phyloP scores from a whole-genome alignment of 1,140 invertebrate species.

The Dryas iulia region DNA sequence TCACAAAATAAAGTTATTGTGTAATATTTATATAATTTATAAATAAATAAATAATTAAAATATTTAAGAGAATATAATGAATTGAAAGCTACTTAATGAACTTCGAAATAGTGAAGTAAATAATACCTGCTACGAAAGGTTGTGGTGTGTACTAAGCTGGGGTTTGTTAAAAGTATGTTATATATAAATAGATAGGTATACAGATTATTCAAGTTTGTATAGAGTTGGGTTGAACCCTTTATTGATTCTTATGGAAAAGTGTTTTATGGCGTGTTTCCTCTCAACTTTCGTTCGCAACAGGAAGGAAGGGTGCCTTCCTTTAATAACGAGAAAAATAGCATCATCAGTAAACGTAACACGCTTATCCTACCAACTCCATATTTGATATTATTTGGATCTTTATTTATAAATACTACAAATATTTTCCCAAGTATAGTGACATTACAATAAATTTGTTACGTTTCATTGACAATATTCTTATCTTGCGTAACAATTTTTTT shows the following conservation, averaged over 20 bases:
- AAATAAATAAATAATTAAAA: no score
- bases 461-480: not conserved
- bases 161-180: not conserved
- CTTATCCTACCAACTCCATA: constrained; percentile 31
- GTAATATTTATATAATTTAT: no score
- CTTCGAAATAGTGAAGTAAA: not conserved
- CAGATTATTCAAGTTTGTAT: not conserved
- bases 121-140: not conserved
- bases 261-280: constrained; percentile 65
- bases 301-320: constrained; percentile 66
- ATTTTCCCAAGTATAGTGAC: not conserved
- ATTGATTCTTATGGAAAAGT: constrained; percentile 33
- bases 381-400: not conserved
- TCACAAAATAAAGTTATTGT: no score
- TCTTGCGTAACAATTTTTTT: not conserved
- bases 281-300: constrained; percentile 63
- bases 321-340: constrained; percentile 74
- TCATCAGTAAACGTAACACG: constrained; percentile 53
- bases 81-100: no score
- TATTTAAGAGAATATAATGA: no score
- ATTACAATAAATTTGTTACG: not conserved
- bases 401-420: not conserved
- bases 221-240: constrained; percentile 21
- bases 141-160: not conserved
- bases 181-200: not conserved